Evolutionary conservation across 2,113 vertebrate species (phyloP).

Genomic region (Orycteropus afer): DNA sequence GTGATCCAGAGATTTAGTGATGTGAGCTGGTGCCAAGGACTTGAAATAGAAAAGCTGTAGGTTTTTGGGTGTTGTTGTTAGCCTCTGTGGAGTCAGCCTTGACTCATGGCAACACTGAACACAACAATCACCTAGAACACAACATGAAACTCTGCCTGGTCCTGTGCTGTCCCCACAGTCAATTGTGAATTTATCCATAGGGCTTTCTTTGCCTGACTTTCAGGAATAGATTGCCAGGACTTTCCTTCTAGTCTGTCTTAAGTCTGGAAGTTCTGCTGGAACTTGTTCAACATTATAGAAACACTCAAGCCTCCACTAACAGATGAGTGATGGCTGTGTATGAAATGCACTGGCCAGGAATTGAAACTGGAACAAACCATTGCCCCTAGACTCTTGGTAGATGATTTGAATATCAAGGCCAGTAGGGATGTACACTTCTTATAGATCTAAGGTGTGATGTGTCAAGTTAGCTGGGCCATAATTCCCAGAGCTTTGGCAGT

Average conservation of each 20-base stretch:
- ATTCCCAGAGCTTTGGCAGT: no score
- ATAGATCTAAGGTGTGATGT: no score
- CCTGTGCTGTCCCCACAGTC: background rate
- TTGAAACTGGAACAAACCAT: no score
- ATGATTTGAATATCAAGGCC: no score
- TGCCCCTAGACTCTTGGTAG: background rate
- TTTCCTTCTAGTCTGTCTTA: background rate
- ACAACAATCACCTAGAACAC: no score
- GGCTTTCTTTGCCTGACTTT: background rate
- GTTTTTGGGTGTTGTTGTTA: background rate
- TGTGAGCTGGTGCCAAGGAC: background rate
- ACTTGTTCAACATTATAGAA: no score
- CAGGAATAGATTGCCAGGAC: background rate
- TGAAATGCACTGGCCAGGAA: no score
- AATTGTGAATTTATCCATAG: background rate
- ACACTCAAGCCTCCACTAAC: no score
- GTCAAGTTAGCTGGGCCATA: no score
- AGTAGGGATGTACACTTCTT: accelerated
- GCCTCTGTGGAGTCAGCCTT: background rate
- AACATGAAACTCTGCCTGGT: background rate
- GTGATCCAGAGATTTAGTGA: background rate
- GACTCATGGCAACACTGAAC: background rate
- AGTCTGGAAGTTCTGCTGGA: background rate
- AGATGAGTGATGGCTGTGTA: no score
- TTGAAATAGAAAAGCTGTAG: background rate